Evolutionary conservation across 30 jellyfish, hydroid and myxozoan genomes (phyloP).

Genomic region (Hydractinia symbiolongicarpus): DNA sequence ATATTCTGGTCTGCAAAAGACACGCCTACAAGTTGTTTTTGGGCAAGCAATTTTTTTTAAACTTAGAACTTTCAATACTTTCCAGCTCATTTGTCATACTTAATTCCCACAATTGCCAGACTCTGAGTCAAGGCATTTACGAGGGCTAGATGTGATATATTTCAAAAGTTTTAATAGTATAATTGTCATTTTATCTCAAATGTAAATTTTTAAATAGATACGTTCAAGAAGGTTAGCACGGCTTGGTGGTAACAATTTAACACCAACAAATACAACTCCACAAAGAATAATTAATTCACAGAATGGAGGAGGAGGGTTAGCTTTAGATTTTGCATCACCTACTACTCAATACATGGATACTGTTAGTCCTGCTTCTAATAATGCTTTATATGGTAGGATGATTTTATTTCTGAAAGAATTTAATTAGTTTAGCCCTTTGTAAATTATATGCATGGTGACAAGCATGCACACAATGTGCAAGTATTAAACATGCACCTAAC

Average conservation of each 20-base stretch:
- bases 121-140: no score
- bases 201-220: conserved; percentile 33
- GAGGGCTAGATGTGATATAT: no score
- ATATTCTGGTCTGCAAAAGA: no score
- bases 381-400: conserved; percentile 42
- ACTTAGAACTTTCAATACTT: background rate
- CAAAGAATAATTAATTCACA: background rate
- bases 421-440: background rate
- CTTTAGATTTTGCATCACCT: conserved; percentile 14
- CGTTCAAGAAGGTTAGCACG: conserved; percentile 68
- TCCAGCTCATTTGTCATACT: background rate
- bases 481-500: background rate
- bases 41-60: background rate
- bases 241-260: conserved; percentile 29
- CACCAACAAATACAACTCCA: conserved; percentile 29
- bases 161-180: no score
- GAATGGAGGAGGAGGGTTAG: background rate
- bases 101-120: no score
- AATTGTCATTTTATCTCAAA: no score
- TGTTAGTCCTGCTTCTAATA: conserved; percentile 69
- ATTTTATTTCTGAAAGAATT: background rate
- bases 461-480: background rate
- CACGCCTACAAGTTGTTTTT: background rate
- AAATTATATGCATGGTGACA: background rate
- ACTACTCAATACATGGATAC: conserved; percentile 16